phyloP scores from a whole-genome alignment of 37 sponge, comb jelly and placozoan species.

The Petrosia ficiformis region DNA sequence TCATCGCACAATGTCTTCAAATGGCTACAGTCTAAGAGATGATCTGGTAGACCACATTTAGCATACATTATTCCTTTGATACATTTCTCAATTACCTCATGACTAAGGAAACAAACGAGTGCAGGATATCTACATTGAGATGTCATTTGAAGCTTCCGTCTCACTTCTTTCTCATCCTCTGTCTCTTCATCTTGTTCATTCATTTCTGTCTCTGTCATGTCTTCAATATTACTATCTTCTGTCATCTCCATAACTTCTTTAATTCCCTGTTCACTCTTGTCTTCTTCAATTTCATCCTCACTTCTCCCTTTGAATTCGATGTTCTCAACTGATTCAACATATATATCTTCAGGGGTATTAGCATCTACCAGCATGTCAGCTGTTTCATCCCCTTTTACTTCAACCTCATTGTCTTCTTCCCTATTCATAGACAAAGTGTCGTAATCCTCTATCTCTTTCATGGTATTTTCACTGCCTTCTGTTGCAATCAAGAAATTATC shows the following conservation, averaged over 20 bases:
- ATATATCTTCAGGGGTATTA: background rate
- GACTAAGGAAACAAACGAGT: constrained; percentile 66
- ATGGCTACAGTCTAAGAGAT: constrained; percentile 19
- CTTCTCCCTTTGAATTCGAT: no score
- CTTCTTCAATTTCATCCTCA: no score
- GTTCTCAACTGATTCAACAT: no score
- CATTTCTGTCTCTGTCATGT: background rate
- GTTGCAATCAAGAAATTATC: background rate
- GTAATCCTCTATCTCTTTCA: no score
- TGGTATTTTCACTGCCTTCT: background rate
- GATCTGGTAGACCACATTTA: constrained; percentile 22
- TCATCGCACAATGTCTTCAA: constrained; percentile 17
- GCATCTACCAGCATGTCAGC: background rate
- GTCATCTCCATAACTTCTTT: background rate
- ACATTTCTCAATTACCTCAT: constrained; percentile 68
- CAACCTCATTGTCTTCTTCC: background rate
- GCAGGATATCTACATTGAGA: constrained; percentile 40
- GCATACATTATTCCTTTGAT: constrained; percentile 61
- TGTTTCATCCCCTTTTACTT: background rate
- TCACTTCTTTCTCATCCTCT: background rate
- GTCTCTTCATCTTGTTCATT: background rate
- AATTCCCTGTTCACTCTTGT: no score
- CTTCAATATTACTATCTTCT: background rate
- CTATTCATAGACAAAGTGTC: no score
- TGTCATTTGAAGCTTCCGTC: no score